Conservation (phyloP, 2,888 invertebrate species). For the Brachyptera risi region DNA sequence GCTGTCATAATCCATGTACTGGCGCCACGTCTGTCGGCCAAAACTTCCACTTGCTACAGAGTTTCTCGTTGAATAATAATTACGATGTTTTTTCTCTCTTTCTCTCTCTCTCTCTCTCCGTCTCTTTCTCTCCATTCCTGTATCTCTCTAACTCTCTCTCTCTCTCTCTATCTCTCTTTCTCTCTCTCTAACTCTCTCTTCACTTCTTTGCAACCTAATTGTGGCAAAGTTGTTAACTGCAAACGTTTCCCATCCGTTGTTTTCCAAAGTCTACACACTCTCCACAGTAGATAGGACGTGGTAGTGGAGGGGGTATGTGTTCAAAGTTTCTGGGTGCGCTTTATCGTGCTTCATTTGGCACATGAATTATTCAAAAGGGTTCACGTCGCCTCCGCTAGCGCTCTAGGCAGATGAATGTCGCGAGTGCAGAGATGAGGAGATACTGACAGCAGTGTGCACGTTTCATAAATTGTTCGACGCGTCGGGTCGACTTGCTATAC, state of each 20-base stretch:
- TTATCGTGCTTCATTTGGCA: slow-evolving; percentile 28
- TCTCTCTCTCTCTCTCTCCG: too few species aligned
- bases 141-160: too few species aligned
- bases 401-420: slow-evolving; percentile 9
- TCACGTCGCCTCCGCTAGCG: slow-evolving; percentile 14
- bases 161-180: too few species aligned
- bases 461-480: neutral
- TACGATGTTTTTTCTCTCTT: slow-evolving; percentile 23
- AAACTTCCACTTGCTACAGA: neutral
- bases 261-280: neutral
- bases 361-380: slow-evolving; percentile 29
- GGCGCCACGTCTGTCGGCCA: slow-evolving; percentile 4
- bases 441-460: neutral
- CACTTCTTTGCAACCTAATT: slow-evolving; percentile 27
- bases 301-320: neutral
- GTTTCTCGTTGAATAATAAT: slow-evolving; percentile 30
- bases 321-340: neutral
- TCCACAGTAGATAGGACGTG: neutral
- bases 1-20: too few species aligned
- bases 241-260: neutral
- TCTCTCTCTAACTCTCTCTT: too few species aligned
- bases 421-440: neutral
- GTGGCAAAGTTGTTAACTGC: slow-evolving; percentile 31
- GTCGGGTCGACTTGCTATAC: neutral
- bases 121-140: too few species aligned